Evolutionary conservation across 1,140 invertebrate genomes (phyloP), one percentile per base, ranked within the genome.

Genomic region (Atta colombica): DNA sequence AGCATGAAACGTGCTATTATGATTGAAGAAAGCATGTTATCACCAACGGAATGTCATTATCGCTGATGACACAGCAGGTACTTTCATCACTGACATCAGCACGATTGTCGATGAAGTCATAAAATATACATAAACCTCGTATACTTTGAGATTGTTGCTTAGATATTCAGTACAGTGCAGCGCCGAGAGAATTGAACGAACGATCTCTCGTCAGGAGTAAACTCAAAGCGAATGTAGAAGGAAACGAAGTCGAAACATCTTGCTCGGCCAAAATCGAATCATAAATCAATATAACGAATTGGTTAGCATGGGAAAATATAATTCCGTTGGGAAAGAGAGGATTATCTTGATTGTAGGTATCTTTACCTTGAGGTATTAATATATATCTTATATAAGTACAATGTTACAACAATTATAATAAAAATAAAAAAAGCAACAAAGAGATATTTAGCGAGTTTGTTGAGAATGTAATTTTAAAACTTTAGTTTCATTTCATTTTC

Each of bases 201-300:
- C 69, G 61, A 75, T 85, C 68, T 68, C 55, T 77, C 60, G 49
- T 68, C n/a, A 58, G 39, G 53, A 45, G 49, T 88, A 86, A 86
- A 86, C 68, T 80, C 60, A 25, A 14, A 49, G 55, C 31, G 35
- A 71, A 63, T 25, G 14, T 28, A 39, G 55, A 8, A 49, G 53
- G 16, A 18, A 74, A 51, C 53, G 25, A 21, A 78, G 55, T 65
- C 61, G 31, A 71, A 51, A 35, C 35, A 49, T 60, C 18, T 51
- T 7, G 39, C 60, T n/a, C 3, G 51, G 31, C 12, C 49, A 25
- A 21, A 35, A 71, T 49, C 25, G 61, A 45, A 63, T 53, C 72
- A 87, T 90, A 89, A 90, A 90, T 90, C 85, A 71, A 84, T 28
- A 85, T 77, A 87, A 75, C 55, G 39, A 75, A 85, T 82, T 89